Percentiles rank a stretch among this genome's conserved stretches.
Conservation (phyloP, 37 sponge, comb jelly and placozoan species). For the Axinella damicornis region DNA sequence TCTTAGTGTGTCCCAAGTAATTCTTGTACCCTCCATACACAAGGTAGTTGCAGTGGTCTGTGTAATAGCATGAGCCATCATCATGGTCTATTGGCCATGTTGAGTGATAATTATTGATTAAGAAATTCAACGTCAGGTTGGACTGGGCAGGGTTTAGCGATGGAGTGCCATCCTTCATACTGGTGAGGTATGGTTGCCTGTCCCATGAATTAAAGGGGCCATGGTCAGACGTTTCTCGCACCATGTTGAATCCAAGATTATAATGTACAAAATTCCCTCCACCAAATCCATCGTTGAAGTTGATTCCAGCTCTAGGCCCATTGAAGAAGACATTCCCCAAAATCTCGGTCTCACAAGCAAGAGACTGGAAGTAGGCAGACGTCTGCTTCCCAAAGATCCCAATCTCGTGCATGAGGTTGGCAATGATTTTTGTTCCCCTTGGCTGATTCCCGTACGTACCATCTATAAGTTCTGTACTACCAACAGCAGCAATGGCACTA, state of each 20-base stretch:
- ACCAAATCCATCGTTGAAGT: conserved; percentile 80
- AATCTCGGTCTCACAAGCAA: conserved; percentile 49
- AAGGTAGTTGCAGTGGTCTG: conserved; percentile 63
- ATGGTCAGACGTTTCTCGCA: conserved; percentile 65
- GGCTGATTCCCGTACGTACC: conserved; percentile 60
- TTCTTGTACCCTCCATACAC: conserved; percentile 69
- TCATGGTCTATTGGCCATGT: conserved; percentile 69
- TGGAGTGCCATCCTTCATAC: conserved; percentile 24
- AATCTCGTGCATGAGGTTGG: conserved; percentile 66
- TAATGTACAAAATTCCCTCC: conserved; percentile 54
- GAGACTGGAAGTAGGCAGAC: conserved; percentile 43
- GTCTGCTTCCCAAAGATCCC: conserved; percentile 67
- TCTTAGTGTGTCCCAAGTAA: conserved; percentile 54
- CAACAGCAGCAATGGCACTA: conserved; percentile 67
- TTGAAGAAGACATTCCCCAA: conserved; percentile 71
- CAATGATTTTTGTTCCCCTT: conserved; percentile 37
- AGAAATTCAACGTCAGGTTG: conserved; percentile 42
- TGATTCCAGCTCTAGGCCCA: conserved; percentile 72
- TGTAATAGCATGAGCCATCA: conserved; percentile 59
- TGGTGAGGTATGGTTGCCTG: conserved; percentile 49
- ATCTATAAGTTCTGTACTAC: conserved; percentile 47
- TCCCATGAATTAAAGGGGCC: conserved; percentile 73
- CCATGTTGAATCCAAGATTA: conserved; percentile 65
- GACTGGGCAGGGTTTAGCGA: conserved; percentile 39
- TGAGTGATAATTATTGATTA: conserved; percentile 61